Evolutionary conservation across 1,140 invertebrate genomes (phyloP), one percentile per base, ranked within the genome.

Genomic region (Ruditapes philippinarum): DNA sequence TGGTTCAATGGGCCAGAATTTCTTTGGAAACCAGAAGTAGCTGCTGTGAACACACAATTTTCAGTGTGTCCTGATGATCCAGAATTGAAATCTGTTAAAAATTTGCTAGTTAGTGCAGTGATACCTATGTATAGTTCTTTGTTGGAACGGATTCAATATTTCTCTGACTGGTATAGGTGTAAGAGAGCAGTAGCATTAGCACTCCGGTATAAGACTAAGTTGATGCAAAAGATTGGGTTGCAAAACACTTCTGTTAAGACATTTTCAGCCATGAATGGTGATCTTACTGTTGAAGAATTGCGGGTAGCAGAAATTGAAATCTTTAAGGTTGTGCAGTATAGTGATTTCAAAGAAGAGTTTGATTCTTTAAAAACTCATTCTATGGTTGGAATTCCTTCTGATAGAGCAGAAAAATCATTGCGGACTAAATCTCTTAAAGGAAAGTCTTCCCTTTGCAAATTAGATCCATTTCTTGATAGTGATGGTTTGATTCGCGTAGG

Each of bases 1-100:
- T 90, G 82, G 89, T 70, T 90, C n/a, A 68, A 12, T 0, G 82
- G 89, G 14, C 89, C 89, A 17, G 12, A 36, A 19, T 90, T 90
- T 74, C 76, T 90, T 1, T 86, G 82, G 89, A 28, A 89, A 38
- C n/a, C 7, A 19, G 68, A 68, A 33, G 25, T 40, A n/a, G 31
- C 38, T 9, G 28, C 31, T 0, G 17, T 1, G 22, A 0, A 36
- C 12, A 81, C 60, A 45, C 22, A n/a, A 22, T 40, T 38, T 45
- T 25, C 33, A 1, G 2, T 74, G 3, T 31, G 51, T 2, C 38
- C 65, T 19, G 60, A 79, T 38, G 88, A 89, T 36, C 88, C 88
- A 28, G 88, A 84, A 31, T 73, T 89, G 0, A 89, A 89, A 25
- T 49, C 28, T 28, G 36, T 45, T 83, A 49, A 82, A 22, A 33